Percentiles rank a stretch among this genome's conserved stretches.
Evolutionary conservation across 2,113 vertebrate genomes (phyloP).

Genomic region (Fukomys damarensis): DNA sequence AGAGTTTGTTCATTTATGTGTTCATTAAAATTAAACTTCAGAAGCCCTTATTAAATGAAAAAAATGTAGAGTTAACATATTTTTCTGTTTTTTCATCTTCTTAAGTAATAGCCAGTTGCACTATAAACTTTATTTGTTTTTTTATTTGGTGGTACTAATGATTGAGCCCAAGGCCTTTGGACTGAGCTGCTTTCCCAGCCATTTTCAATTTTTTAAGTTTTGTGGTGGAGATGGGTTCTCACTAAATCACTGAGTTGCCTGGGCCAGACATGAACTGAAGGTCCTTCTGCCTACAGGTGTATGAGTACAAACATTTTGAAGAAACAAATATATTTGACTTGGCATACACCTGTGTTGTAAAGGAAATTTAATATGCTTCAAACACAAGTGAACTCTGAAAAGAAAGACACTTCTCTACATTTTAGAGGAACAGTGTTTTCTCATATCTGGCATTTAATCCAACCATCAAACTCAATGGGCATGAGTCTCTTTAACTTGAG

Average conservation of each 20-base stretch:
- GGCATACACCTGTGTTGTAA: neutral
- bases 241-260: neutral
- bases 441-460: constrained; percentile 73
- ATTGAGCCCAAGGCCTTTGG: neutral
- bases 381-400: constrained; percentile 5
- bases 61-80: neutral
- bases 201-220: neutral
- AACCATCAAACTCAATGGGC: constrained; percentile 70
- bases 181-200: neutral
- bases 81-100: neutral
- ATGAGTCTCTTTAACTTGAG: constrained; percentile 64
- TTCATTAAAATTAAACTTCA: constrained; percentile 47
- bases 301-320: neutral
- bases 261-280: neutral
- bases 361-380: constrained; percentile 58
- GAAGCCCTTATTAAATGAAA: neutral
- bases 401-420: neutral
- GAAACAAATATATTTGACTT: constrained; percentile 11
- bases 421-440: constrained; percentile 1
- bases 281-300: neutral
- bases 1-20: neutral
- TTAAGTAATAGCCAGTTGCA: neutral
- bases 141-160: neutral
- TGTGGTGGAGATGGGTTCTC: neutral
- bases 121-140: neutral